Evolutionary conservation across 1,140 invertebrate genomes (phyloP).

Genomic region (Tigriopus japonicus): DNA sequence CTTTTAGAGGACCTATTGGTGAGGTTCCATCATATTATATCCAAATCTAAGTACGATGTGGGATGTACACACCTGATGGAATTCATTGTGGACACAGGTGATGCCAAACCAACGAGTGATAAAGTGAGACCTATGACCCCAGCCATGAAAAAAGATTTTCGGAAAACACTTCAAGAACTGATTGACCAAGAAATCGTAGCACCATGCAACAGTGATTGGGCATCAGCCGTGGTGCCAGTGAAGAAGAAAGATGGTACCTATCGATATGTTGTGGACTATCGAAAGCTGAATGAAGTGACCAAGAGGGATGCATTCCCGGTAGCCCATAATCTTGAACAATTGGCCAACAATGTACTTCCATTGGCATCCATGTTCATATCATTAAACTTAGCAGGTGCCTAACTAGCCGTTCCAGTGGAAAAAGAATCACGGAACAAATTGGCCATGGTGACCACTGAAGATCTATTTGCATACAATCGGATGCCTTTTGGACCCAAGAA

Average conservation of each 20-base stretch:
- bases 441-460: not conserved
- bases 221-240: not conserved
- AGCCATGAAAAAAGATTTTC: not conserved
- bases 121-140: constrained; percentile 1
- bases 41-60: no score
- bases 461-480: not conserved
- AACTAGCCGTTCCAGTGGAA: not conserved
- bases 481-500: constrained; percentile 7
- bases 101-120: not conserved
- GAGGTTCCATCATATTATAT: no score
- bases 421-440: not conserved
- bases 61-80: no score
- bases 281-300: not conserved
- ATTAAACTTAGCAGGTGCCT: not conserved
- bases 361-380: not conserved
- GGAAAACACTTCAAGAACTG: not conserved
- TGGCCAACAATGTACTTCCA: not conserved
- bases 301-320: not conserved
- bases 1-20: no score
- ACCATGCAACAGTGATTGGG: not conserved
- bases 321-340: not conserved
- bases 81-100: not conserved
- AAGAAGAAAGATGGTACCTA: not conserved
- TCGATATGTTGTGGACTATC: not conserved
- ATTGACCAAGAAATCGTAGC: not conserved